Evolutionary conservation across 35 echinoderm and acorn worm genomes (phyloP).

Genomic region (Anneissia japonica): DNA sequence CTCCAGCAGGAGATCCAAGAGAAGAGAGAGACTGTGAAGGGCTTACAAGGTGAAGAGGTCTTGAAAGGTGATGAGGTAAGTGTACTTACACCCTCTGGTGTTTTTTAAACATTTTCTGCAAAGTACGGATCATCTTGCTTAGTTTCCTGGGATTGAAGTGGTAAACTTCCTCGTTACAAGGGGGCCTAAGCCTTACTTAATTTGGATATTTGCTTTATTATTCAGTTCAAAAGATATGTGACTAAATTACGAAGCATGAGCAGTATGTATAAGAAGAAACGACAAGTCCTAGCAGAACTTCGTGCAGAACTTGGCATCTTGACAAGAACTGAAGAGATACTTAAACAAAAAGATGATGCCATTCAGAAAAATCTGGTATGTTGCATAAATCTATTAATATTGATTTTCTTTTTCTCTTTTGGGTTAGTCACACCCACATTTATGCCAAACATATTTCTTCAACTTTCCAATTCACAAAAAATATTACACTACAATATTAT

Average conservation of each 20-base stretch:
- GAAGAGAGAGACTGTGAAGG: conserved; percentile 67
- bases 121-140: no score
- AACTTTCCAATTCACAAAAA: no score
- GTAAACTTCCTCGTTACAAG: no score
- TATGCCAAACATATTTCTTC: no score
- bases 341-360: conserved; percentile 67
- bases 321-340: conserved; percentile 83
- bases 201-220: background rate
- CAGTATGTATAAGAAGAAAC: conserved; percentile 89
- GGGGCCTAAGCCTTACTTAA: no score
- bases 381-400: no score
- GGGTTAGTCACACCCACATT: no score
- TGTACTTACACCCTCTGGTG: background rate
- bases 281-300: conserved; percentile 89
- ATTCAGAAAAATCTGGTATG: conserved; percentile 72
- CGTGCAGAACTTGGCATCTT: conserved; percentile 84
- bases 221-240: conserved; percentile 96
- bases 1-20: conserved; percentile 60
- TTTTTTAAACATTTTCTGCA: background rate
- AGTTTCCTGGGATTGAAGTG: no score
- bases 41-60: conserved; percentile 68
- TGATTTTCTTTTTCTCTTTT: no score
- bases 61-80: conserved; percentile 97
- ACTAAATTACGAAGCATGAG: conserved; percentile 96
- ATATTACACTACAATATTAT: no score